phyloP scores from a whole-genome alignment of 2,888 invertebrate genomes.

The Tachina grossa region DNA sequence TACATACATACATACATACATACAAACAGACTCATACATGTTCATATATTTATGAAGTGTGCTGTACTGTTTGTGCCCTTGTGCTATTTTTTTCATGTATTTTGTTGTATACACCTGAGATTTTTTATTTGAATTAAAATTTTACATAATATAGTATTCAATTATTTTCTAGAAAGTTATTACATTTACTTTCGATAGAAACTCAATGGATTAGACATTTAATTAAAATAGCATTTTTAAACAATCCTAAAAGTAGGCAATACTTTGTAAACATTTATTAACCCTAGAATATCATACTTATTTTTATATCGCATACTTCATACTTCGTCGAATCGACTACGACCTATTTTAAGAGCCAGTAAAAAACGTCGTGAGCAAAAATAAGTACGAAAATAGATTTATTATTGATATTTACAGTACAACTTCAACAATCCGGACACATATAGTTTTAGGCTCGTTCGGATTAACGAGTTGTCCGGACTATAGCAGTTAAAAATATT shows the following conservation, averaged over 20 bases:
- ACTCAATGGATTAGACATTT: conserved; percentile 32
- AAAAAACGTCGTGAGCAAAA: no score
- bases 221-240: not conserved
- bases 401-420: no score
- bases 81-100: conserved; percentile 8
- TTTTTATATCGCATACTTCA: no score
- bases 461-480: no score
- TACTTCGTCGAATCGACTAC: no score
- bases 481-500: no score
- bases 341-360: no score
- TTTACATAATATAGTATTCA: conserved; percentile 56
- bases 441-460: no score
- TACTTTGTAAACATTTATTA: not conserved
- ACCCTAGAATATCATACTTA: no score
- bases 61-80: conserved; percentile 3
- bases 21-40: not conserved
- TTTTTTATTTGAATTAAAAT: conserved; percentile 49
- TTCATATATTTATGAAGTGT: not conserved
- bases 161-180: conserved; percentile 37
- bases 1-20: no score
- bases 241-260: conserved; percentile 17
- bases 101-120: conserved; percentile 68
- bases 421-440: no score
- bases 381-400: no score
- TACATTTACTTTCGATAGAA: conserved; percentile 29